A percentile compares a stretch with the other conserved stretches of the same genome.
These are phyloP conservation scores for Drosophila leonis DNA, from an alignment of 2,888 invertebrate genomes.

Conservation along the genomic window DNA sequence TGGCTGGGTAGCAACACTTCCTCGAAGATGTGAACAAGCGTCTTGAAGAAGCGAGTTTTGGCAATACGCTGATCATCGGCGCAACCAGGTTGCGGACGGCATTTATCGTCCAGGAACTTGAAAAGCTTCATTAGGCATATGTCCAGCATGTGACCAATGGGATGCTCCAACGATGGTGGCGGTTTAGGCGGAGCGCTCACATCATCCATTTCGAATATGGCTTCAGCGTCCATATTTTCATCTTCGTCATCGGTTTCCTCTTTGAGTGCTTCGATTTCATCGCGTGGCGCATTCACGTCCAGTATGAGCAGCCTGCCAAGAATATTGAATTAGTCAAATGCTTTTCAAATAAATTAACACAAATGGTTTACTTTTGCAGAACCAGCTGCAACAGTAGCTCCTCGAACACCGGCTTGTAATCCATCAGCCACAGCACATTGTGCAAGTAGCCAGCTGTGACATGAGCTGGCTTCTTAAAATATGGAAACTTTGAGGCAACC, in stretches of 20 bases:
- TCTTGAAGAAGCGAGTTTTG: constrained; percentile 86
- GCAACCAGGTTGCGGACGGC: constrained; percentile 42
- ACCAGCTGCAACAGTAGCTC: constrained; percentile 90
- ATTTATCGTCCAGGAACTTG: constrained; percentile 87
- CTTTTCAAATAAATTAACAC: background rate
- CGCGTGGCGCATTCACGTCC: constrained; percentile 89
- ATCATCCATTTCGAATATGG: constrained; percentile 83
- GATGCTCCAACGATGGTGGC: constrained; percentile 85
- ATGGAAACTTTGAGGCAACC: constrained; percentile 90
- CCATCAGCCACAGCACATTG: constrained; percentile 91
- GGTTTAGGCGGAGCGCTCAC: constrained; percentile 31
- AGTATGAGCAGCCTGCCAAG: constrained; percentile 89
- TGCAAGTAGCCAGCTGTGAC: constrained; percentile 91
- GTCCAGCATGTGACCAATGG: constrained; percentile 90
- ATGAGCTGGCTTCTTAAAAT: constrained; percentile 89
- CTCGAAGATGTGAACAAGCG: constrained; percentile 90
- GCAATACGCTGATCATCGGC: constrained; percentile 86
- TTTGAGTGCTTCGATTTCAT: constrained; percentile 87
- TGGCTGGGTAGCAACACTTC: constrained; percentile 93
- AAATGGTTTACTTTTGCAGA: constrained; percentile 89
- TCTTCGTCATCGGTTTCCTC: constrained; percentile 86
- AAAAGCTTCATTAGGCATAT: constrained; percentile 91
- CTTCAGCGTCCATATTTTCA: constrained; percentile 59
- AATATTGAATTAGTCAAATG: background rate
- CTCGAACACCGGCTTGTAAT: constrained; percentile 90